These are phyloP conservation scores for Cinara cedri DNA, from an alignment of 2,888 invertebrate species.

Conservation along the genomic window DNA sequence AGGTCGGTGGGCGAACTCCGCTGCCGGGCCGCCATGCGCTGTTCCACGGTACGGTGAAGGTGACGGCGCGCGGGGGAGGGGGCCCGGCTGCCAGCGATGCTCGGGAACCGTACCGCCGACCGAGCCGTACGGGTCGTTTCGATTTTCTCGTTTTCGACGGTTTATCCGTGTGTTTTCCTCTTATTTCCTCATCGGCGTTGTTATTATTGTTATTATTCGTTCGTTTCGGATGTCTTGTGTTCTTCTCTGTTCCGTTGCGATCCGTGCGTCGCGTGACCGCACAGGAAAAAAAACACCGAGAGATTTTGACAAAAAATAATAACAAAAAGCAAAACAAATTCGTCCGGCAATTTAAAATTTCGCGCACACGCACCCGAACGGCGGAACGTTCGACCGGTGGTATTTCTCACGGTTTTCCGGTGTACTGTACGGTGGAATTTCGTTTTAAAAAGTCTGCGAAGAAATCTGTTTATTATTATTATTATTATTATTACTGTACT, in stretches of 20 bases:
- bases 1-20: slow-evolving; percentile 57
- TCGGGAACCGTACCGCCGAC: slow-evolving; percentile 55
- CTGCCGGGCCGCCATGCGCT: slow-evolving; percentile 39
- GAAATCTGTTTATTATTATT: neutral
- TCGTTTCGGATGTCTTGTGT: too few species aligned
- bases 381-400: neutral
- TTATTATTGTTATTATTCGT: too few species aligned
- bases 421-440: neutral
- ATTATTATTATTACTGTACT: too few species aligned
- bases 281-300: too few species aligned
- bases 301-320: too few species aligned
- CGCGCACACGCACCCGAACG: too few species aligned
- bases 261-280: neutral
- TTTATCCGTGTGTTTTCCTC: neutral
- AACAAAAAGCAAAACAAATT: too few species aligned
- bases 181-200: neutral
- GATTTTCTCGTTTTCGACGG: slow-evolving; percentile 1
- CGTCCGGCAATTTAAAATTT: too few species aligned
- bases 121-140: slow-evolving; percentile 36
- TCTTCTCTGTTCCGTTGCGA: too few species aligned
- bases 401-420: neutral
- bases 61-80: slow-evolving; percentile 16
- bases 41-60: neutral
- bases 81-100: slow-evolving; percentile 49
- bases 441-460: neutral